Conservation (phyloP, 2,888 invertebrate genomes). For the Unio delphinus region DNA sequence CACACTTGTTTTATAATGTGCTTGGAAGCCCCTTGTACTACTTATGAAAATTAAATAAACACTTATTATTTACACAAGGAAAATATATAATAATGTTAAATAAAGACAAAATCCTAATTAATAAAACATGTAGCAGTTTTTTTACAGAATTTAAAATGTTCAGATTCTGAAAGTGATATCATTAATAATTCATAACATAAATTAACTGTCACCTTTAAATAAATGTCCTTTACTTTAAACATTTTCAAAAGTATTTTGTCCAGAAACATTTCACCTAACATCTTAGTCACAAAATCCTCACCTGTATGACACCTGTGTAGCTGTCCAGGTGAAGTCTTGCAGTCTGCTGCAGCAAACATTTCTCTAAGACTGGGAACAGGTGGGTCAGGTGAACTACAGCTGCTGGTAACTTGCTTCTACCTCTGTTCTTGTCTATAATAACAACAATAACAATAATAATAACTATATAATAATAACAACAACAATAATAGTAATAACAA, state of each 20-base stretch:
- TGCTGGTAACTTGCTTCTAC: slow-evolving; percentile 15
- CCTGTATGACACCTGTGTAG: not conserved
- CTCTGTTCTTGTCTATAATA: slow-evolving; percentile 21
- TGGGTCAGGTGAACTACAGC: slow-evolving; percentile 20
- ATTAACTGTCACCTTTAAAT: slow-evolving; percentile 1
- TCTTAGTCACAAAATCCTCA: not conserved
- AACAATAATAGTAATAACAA: too few relatives aligned
- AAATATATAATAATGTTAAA: too few relatives aligned
- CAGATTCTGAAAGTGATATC: too few relatives aligned
- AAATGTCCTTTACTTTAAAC: not conserved
- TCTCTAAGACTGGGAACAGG: slow-evolving; percentile 18
- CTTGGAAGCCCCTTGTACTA: too few relatives aligned
- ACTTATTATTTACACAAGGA: too few relatives aligned
- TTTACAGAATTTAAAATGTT: too few relatives aligned
- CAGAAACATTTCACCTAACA: not conserved
- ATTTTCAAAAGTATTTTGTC: not conserved
- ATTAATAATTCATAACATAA: too few relatives aligned
- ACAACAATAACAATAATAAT: not conserved
- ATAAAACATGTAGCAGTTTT: too few relatives aligned
- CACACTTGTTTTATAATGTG: too few relatives aligned
- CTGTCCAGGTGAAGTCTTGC: not conserved
- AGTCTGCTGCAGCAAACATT: not conserved
- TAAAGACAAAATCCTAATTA: too few relatives aligned
- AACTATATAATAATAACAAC: too few relatives aligned
- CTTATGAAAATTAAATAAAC: too few relatives aligned